These are phyloP conservation scores for Labrus mixtus DNA, from an alignment of 2,113 vertebrate species.

Conservation along the genomic window DNA sequence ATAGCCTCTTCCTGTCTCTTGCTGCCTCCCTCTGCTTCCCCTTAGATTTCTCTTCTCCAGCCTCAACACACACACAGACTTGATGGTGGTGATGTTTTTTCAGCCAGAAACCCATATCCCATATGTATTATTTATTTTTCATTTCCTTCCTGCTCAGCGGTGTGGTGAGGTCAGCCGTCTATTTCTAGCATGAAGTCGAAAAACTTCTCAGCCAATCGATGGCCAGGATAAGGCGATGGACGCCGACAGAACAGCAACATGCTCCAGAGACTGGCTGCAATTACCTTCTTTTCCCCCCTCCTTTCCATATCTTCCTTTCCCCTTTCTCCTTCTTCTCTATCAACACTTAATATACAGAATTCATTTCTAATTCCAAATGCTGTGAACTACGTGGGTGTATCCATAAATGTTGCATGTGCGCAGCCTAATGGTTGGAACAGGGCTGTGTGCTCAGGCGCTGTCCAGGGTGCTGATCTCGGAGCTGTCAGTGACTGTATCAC, in stretches of 20 bases:
- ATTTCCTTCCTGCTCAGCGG: constrained; percentile 25
- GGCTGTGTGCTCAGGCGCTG: background rate
- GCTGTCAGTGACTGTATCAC: background rate
- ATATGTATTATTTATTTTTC: constrained; percentile 51
- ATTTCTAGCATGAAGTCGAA: constrained; percentile 14
- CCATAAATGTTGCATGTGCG: background rate
- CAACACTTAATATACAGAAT: background rate
- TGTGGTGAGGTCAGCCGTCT: constrained; percentile 27
- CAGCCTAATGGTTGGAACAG: background rate
- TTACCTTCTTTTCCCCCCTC: background rate
- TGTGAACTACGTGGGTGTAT: background rate
- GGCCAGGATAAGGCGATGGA: background rate
- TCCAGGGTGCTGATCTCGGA: constrained; percentile 43
- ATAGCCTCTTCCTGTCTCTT: background rate
- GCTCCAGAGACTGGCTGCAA: background rate
- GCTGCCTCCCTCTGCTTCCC: background rate
- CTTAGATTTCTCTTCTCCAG: background rate
- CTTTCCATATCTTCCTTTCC: background rate
- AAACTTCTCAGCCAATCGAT: constrained; percentile 25
- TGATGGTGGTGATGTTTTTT: constrained; percentile 8
- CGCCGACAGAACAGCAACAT: background rate
- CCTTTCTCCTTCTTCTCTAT: background rate
- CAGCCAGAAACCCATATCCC: constrained; percentile 12
- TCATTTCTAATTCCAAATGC: background rate
- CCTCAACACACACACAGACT: background rate